Percentiles rank a stretch among this genome's conserved stretches.
Conservation (phyloP, 2,797 vertebrate genomes). For the Pseudomugil tenellus region DNA sequence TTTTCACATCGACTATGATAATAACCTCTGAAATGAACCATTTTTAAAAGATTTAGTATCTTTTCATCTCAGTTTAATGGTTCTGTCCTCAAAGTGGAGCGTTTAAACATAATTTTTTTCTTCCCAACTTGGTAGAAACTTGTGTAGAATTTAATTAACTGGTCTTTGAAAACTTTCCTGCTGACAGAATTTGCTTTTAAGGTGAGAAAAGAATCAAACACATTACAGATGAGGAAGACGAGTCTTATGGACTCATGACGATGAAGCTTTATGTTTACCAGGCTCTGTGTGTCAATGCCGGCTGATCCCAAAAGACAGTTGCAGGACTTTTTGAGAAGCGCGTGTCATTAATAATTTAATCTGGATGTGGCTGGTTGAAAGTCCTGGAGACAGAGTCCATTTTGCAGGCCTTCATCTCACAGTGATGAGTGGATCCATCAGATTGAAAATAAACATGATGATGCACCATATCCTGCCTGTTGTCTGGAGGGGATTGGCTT, state of each 20-base stretch:
- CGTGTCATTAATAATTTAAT: constrained; percentile 29
- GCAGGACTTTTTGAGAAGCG: neutral
- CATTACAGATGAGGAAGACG: neutral
- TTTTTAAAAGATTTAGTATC: no score
- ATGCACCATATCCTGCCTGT: constrained; percentile 22
- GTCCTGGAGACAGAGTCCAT: constrained; percentile 1
- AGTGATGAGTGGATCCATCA: constrained; percentile 27
- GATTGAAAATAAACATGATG: constrained; percentile 26
- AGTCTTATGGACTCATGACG: neutral
- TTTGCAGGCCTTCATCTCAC: constrained; percentile 1
- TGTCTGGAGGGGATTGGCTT: constrained; percentile 29
- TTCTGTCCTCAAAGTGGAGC: no score
- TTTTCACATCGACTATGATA: no score
- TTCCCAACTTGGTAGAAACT: no score
- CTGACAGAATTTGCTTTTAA: neutral
- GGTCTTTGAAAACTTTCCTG: no score
- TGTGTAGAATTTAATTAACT: no score
- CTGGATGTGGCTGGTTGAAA: constrained; percentile 5
- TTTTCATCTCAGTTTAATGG: no score
- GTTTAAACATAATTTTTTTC: no score
- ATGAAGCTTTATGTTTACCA: neutral
- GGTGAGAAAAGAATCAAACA: neutral
- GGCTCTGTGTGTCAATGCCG: neutral
- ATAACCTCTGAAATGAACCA: no score
- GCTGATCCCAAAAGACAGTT: neutral